Base-by-base conservation (phyloP, 2,797 vertebrate species). In the Arvicola amphibius region DNA sequence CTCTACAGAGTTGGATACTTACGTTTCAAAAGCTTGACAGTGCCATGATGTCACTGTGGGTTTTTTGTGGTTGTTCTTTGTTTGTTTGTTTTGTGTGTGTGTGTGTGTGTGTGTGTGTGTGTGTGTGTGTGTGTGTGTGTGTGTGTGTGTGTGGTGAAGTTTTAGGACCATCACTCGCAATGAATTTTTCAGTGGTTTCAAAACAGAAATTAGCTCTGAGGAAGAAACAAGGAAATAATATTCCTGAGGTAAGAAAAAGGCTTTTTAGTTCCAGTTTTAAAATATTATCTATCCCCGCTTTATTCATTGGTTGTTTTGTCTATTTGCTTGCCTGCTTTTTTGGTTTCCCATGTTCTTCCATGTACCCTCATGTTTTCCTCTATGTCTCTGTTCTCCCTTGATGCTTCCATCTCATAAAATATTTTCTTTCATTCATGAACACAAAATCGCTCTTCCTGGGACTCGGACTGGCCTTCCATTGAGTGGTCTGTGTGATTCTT, bases 31-130 rank as follows among this genome's bases (percentile, higher is more conserved):
- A 97, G 86, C 97, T 94, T 97, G 92, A 97, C 43, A 63, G 25
- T 95, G 94, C 83, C 96, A 97, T 91, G 96, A 89, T 97, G 97
- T 97, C 97, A 92, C 95, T 94, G 96, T 94, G 81, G 2, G 51
- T 51, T 51, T 51, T 14, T n/a, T n/a, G n/a, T n/a, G n/a, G n/a
- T n/a, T 51, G 10, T 2, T 51, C n/a, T n/a, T 51, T 51, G 2
- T 51, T 12, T 10, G 48, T 10, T 10, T 53, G 5, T 17, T 53
- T 17, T 90, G 3, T 90, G n/a, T 67, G 32, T 34, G 16, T 19
- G 48, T 53, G 48, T 88, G 17, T 53, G 32, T 79, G 32, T 53
- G 48, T 43, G 37, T 43, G 19, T 23, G 69, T 5, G 27, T 48
- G 14, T 32, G 27, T 32, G 43, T 89, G 76, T n/a, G 78, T 53